These are phyloP conservation scores for Leptura quadrifasciata DNA, from an alignment of 2,888 invertebrate species.

Conservation along the genomic window DNA sequence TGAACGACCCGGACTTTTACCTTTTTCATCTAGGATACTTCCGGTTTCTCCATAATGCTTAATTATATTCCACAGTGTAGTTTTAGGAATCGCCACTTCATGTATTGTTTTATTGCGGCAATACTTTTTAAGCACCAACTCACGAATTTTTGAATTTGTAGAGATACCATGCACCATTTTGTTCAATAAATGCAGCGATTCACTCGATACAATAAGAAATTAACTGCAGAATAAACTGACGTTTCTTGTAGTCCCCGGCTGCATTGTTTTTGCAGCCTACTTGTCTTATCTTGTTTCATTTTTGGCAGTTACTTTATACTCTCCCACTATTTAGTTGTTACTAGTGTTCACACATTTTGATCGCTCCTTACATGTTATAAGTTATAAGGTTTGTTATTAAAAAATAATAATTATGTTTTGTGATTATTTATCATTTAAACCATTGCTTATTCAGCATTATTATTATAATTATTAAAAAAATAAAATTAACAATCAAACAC, in stretches of 20 bases:
- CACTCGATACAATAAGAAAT: background rate
- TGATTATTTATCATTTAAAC: no score
- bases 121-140: no score
- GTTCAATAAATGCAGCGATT: background rate
- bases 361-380: background rate
- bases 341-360: background rate
- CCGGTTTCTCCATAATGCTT: background rate
- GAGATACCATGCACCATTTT: slow-evolving; percentile 15
- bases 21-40: background rate
- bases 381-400: background rate
- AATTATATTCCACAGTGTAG: background rate
- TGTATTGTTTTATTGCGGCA: background rate
- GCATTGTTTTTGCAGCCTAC: background rate
- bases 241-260: background rate
- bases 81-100: slow-evolving; percentile 11
- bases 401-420: no score
- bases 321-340: background rate
- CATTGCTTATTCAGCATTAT: background rate
- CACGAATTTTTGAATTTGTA: slow-evolving; percentile 21
- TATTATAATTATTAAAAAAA: background rate
- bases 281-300: background rate
- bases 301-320: background rate
- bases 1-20: background rate
- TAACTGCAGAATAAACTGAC: background rate
- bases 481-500: background rate